Percentiles rank a stretch among this genome's conserved stretches.
Evolutionary conservation across 2,113 vertebrate species (phyloP).

Genomic region (Oncorhynchus masou): DNA sequence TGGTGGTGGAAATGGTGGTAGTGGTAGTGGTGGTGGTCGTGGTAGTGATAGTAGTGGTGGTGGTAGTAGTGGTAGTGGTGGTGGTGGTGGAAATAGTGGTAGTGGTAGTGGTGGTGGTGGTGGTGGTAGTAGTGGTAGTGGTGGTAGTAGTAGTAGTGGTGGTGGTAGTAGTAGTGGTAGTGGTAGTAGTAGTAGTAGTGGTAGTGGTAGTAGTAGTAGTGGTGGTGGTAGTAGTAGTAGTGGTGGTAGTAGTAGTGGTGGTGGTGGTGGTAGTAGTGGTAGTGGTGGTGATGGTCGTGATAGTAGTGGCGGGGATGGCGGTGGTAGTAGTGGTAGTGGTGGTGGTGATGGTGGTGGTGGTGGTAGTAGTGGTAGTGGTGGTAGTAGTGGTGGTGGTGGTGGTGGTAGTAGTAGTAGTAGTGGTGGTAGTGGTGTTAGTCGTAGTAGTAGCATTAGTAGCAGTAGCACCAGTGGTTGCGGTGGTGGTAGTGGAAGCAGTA

Average conservation of each 20-base stretch:
- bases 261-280: too few relatives aligned
- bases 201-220: rapidly evolving
- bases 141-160: rapidly evolving
- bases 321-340: too few relatives aligned
- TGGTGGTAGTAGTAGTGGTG: rapidly evolving
- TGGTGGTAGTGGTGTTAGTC: rapidly evolving
- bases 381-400: rapidly evolving
- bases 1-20: rapidly evolving
- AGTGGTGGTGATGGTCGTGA: rapidly evolving
- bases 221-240: too few relatives aligned
- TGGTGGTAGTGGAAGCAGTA: rapidly evolving
- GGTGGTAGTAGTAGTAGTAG: rapidly evolving
- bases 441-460: rapidly evolving
- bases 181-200: too few relatives aligned
- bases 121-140: too few relatives aligned
- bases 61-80: rapidly evolving
- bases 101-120: rapidly evolving
- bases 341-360: rapidly evolving
- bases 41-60: rapidly evolving
- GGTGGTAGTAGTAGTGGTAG: rapidly evolving
- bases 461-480: rapidly evolving
- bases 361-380: rapidly evolving
- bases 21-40: rapidly evolving
- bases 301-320: rapidly evolving
- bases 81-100: rapidly evolving